phyloP scores from a whole-genome alignment of 2,888 invertebrate genomes.

The Coenonympha arcania region DNA sequence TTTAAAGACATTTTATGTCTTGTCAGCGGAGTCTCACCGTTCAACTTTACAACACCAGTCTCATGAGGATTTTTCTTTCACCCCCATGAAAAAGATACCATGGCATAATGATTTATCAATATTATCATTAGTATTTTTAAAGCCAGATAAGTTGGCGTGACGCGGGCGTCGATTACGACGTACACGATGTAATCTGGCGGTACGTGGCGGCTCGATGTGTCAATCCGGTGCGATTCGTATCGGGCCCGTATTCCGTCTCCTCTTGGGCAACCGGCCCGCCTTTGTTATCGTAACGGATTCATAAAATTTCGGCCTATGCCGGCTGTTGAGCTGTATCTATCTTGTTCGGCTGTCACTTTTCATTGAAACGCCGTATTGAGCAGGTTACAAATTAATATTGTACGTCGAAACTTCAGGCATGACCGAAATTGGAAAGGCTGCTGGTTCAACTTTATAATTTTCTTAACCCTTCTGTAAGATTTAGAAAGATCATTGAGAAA shows the following conservation, averaged over 20 bases:
- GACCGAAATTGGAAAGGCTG: neutral
- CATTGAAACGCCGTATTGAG: conserved; percentile 16
- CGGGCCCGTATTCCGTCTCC: conserved; percentile 64
- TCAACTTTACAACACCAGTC: too few species aligned
- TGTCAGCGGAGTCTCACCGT: too few species aligned
- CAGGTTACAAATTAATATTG: conserved; percentile 9
- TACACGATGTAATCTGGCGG: conserved; percentile 57
- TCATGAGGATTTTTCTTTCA: too few species aligned
- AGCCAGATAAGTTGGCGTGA: conserved; percentile 37
- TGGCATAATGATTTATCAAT: too few species aligned
- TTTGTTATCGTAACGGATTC: conserved; percentile 69
- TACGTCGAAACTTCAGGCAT: neutral
- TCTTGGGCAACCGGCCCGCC: conserved; percentile 66
- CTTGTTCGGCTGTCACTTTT: conserved; percentile 36
- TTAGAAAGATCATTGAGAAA: too few species aligned
- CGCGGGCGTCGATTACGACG: conserved; percentile 53
- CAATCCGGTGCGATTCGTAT: conserved; percentile 47
- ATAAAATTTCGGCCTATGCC: conserved; percentile 46
- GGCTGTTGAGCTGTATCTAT: conserved; percentile 8
- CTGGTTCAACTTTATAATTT: neutral
- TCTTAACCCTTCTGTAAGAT: too few species aligned
- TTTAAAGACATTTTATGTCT: too few species aligned
- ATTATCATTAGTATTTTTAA: too few species aligned
- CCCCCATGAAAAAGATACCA: too few species aligned
- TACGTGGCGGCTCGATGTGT: conserved; percentile 62